Evolutionary conservation across 2,888 invertebrate genomes (phyloP).

Genomic region (Microlaimidae sp.): DNA sequence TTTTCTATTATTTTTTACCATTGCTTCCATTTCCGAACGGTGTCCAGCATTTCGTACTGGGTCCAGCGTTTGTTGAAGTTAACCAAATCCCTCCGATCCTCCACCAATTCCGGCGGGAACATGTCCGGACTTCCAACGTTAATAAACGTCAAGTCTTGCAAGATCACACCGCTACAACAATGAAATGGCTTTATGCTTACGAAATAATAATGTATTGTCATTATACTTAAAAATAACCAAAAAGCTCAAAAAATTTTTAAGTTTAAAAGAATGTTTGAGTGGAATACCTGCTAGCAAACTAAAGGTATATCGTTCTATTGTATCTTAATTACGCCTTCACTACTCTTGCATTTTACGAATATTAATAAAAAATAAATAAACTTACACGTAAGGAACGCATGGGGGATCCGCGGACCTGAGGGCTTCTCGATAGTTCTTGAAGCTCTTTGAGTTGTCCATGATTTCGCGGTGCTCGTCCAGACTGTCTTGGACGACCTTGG

Average conservation of each 20-base stretch:
- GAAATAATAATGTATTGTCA: no score
- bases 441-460: constrained; percentile 93
- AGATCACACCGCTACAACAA: constrained; percentile 66
- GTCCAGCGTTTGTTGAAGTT: constrained; percentile 98
- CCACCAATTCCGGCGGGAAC: constrained; percentile 45
- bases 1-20: constrained; percentile 50
- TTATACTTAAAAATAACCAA: no score
- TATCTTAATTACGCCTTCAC: no score
- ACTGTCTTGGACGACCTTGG: constrained; percentile 42
- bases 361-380: constrained; percentile 23
- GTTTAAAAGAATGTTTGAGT: no score
- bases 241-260: no score
- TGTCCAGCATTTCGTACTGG: constrained; percentile 91
- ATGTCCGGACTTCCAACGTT: constrained; percentile 89
- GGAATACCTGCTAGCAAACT: no score
- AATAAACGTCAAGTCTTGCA: constrained; percentile 96
- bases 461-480: constrained; percentile 82
- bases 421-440: constrained; percentile 84
- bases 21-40: constrained; percentile 90
- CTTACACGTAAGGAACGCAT: constrained; percentile 96
- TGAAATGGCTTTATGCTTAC: background rate
- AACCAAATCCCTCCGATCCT: constrained; percentile 50
- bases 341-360: constrained; percentile 2
- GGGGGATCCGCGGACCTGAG: constrained; percentile 86
- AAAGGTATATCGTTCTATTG: no score